Evolutionary conservation across 35 echinoderm and acorn worm genomes (phyloP).

Genomic region (Patiria miniata): DNA sequence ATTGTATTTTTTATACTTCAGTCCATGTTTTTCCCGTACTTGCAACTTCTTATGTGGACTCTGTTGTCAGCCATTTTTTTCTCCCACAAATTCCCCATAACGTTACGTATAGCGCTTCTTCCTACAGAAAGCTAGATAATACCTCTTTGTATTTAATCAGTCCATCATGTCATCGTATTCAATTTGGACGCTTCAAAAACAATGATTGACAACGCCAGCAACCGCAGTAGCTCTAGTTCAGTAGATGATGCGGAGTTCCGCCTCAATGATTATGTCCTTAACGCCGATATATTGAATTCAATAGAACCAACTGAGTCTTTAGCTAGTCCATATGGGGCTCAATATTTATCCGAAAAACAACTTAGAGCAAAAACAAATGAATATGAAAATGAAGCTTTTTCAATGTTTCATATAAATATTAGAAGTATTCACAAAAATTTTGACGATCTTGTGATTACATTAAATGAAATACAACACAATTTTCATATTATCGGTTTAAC

Average conservation of each 20-base stretch:
- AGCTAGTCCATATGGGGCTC: too few species aligned
- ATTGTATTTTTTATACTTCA: too few species aligned
- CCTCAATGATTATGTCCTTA: not conserved
- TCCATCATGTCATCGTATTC: not conserved
- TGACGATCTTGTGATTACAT: not conserved
- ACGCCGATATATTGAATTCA: not conserved
- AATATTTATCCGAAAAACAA: not conserved
- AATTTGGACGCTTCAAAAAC: not conserved
- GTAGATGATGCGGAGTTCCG: not conserved
- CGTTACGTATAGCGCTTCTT: not conserved
- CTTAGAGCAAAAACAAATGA: not conserved
- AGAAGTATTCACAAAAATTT: not conserved
- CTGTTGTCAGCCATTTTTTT: not conserved
- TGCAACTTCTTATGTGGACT: not conserved
- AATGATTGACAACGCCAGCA: not conserved
- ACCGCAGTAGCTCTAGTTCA: not conserved
- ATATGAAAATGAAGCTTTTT: not conserved
- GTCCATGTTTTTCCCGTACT: not conserved
- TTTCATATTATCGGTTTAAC: too few species aligned
- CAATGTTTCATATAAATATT: not conserved
- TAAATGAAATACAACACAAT: constrained; percentile 2
- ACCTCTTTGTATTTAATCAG: not conserved
- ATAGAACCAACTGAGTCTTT: not conserved
- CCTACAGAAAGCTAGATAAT: constrained; percentile 2
- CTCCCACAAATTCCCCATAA: not conserved